Evolutionary conservation across 2,113 vertebrate genomes (phyloP), one percentile per base, ranked within the genome.

Genomic region (Myiagra hebetior): DNA sequence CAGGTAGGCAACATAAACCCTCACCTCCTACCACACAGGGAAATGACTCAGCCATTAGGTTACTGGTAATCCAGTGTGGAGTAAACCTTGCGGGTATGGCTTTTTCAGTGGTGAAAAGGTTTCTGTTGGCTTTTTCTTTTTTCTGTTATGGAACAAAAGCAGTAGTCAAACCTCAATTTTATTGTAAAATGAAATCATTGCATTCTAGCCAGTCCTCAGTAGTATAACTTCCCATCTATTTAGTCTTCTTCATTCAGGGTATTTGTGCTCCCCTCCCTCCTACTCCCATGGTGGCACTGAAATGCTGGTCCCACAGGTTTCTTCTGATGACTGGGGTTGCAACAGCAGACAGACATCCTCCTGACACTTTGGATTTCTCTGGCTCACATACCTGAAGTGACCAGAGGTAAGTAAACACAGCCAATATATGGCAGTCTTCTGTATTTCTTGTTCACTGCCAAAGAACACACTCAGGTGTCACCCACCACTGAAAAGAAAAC

Each of bases 121-220:
- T 86, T 89, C 50, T 52, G 16, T 8, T 20, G 28, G 41, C 39
- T 62, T 60, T 62, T 44, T 37, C 31, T n/a, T 69, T 76, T 44
- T 85, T 80, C 78, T 81, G 44, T 72, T 30, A 77, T n/a, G 49
- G 35, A 91, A 79, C 28, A 60, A 95, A 92, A 37, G 4, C 86
- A 91, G 53, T 63, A 92, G 68, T 89, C 76, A 91, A 85, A 89
- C 69, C 55, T 89, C 89, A 57, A 4, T 64, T 96, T 94, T 35
- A 72, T 73, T 85, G 60, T 82, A 89, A 68, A 85, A 72, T 30
- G 20, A 41, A 92, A 91, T 91, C 86, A n/a, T 72, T 87, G 83
- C 39, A n/a, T 86, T 52, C 68, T 59, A 52, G 72, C 55, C 79
- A 95, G 60, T 39, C 72, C 72, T 74, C 52, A 63, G 69, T 31